Evolutionary conservation across 2,797 vertebrate genomes (phyloP).

Genomic region (Okamejei kenojei): DNA sequence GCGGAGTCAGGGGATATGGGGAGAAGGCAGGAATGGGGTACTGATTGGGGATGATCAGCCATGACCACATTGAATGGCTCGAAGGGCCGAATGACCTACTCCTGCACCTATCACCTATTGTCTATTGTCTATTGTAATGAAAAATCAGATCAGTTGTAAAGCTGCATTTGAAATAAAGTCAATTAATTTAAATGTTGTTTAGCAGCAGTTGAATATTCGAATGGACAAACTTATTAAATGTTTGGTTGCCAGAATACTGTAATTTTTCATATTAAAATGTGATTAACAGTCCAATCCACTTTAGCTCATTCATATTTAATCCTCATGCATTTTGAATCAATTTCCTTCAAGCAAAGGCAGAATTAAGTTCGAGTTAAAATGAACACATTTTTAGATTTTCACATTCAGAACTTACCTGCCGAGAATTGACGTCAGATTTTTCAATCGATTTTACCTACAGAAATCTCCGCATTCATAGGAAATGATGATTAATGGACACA

Average conservation of each 20-base stretch:
- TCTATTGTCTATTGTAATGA: neutral
- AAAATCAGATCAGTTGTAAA: neutral
- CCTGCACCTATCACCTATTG: too few relatives aligned
- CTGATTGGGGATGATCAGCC: too few relatives aligned
- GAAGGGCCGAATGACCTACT: too few relatives aligned
- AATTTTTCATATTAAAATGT: neutral
- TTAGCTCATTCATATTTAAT: conserved; percentile 18
- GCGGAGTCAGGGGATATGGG: too few relatives aligned
- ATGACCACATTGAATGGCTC: too few relatives aligned
- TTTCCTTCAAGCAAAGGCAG: neutral
- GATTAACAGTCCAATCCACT: neutral
- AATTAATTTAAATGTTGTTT: neutral
- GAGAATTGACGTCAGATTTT: neutral
- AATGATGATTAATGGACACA: conserved; percentile 1
- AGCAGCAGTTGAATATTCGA: neutral
- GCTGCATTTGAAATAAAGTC: neutral
- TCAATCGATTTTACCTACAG: neutral
- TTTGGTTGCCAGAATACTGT: neutral
- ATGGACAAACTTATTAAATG: conserved; percentile 10
- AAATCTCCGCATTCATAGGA: neutral
- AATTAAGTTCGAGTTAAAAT: conserved; percentile 15
- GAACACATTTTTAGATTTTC: neutral
- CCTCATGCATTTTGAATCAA: neutral
- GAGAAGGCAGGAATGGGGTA: too few relatives aligned
- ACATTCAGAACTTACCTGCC: neutral